Conservation (phyloP, 2,113 vertebrate genomes). For the Saimiri boliviensis region DNA sequence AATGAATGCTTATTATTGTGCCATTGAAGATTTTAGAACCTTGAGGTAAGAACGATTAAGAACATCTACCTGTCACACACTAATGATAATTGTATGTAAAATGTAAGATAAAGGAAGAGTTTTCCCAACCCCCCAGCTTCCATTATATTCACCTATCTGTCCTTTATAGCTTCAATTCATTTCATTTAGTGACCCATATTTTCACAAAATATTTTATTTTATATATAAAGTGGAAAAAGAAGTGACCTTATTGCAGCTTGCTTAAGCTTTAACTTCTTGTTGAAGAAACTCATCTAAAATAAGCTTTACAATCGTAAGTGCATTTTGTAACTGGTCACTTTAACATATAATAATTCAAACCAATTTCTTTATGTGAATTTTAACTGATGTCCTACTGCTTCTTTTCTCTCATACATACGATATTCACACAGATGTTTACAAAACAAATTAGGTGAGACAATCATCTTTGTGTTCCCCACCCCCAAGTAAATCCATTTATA, state of each 20-base stretch:
- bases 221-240: slow-evolving; percentile 28
- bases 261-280: slow-evolving; percentile 10
- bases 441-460: background rate
- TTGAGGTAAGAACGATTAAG: background rate
- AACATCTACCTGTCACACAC: background rate
- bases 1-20: slow-evolving; percentile 22
- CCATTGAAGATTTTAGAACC: background rate
- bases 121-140: background rate
- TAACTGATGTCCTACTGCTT: slow-evolving; percentile 15
- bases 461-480: background rate
- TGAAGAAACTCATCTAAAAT: background rate
- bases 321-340: background rate
- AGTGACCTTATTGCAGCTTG: background rate
- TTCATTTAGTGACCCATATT: background rate
- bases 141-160: background rate
- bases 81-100: background rate
- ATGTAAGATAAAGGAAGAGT: background rate
- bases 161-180: background rate
- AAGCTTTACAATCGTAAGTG: background rate
- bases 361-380: slow-evolving; percentile 4
- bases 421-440: background rate
- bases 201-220: background rate
- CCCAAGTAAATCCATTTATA: background rate
- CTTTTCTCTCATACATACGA: slow-evolving; percentile 18
- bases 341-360: slow-evolving; percentile 24